Conservation (phyloP, 2,113 vertebrate species). For the Xiphophorus hellerii region DNA sequence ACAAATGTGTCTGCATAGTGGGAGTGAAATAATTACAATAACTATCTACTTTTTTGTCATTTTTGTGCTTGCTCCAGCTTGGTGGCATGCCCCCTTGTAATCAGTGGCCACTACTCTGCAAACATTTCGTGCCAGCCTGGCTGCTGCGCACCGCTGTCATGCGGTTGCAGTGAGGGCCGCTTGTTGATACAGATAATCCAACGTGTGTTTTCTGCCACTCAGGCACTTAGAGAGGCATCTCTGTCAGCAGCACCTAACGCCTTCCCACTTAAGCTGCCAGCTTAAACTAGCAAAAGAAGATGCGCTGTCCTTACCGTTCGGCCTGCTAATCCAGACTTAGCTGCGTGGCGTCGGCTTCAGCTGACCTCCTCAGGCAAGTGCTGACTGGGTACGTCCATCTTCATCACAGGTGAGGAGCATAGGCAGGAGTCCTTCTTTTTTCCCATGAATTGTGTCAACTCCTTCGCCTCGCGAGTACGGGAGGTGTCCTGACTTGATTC, state of each 20-base stretch:
- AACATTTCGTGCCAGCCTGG: slow-evolving; percentile 61
- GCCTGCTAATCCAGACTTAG: slow-evolving; percentile 84
- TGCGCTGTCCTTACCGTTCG: slow-evolving; percentile 82
- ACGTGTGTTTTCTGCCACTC: slow-evolving; percentile 60
- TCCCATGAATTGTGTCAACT: slow-evolving; percentile 52
- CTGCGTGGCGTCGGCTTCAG: slow-evolving; percentile 78
- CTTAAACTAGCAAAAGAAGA: slow-evolving; percentile 80
- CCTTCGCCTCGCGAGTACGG: slow-evolving; percentile 50
- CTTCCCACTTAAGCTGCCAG: slow-evolving; percentile 68
- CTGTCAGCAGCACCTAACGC: slow-evolving; percentile 66
- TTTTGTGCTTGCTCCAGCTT: slow-evolving; percentile 8
- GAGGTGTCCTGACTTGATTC: slow-evolving; percentile 61
- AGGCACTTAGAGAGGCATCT: slow-evolving; percentile 47
- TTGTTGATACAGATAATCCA: slow-evolving; percentile 70
- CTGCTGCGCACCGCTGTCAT: slow-evolving; percentile 43
- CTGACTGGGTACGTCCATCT: slow-evolving; percentile 75
- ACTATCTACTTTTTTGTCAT: slow-evolving; percentile 17
- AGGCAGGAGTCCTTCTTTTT: slow-evolving; percentile 49
- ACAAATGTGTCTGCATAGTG: slow-evolving; percentile 28
- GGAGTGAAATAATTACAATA: slow-evolving; percentile 5
- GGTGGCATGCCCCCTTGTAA: slow-evolving; percentile 1
- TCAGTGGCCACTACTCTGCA: slow-evolving; percentile 28
- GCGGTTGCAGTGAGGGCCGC: slow-evolving; percentile 31
- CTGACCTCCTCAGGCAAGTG: slow-evolving; percentile 78
- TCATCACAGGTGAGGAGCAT: slow-evolving; percentile 61